These are phyloP conservation scores for Plutomurus gul DNA, from an alignment of 1,140 invertebrate species.

Conservation along the genomic window DNA sequence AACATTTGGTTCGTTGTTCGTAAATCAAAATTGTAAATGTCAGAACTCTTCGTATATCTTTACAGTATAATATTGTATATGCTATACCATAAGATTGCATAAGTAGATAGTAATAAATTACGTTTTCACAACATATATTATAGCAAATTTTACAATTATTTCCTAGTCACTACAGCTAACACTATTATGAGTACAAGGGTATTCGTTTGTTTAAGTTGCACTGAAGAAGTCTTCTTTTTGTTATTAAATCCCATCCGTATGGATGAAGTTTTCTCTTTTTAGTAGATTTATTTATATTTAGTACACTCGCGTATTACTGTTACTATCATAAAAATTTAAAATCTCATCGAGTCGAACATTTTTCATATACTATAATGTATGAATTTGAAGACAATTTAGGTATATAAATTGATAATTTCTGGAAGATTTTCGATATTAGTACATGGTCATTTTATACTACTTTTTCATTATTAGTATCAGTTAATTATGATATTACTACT, in stretches of 20 bases:
- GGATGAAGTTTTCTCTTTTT: background rate
- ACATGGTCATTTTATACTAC: background rate
- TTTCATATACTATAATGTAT: no score
- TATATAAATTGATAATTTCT: background rate
- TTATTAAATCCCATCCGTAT: background rate
- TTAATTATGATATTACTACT: background rate
- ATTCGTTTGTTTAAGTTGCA: constrained; percentile 26
- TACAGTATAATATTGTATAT: background rate
- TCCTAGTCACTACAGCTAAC: background rate
- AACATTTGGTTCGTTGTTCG: background rate
- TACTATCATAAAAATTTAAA: no score
- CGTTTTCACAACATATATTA: background rate
- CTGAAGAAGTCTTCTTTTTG: constrained; percentile 9
- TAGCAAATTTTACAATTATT: background rate
- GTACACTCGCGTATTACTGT: background rate
- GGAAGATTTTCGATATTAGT: background rate
- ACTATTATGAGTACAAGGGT: constrained; percentile 25
- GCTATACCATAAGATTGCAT: no score
- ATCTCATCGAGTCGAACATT: no score
- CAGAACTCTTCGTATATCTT: background rate
- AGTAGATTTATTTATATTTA: background rate
- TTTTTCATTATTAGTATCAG: background rate
- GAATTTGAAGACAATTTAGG: no score
- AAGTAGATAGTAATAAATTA: background rate
- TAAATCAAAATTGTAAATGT: constrained; percentile 1